Conservation (phyloP, 2,797 vertebrate genomes). For the Clarias pachynema region DNA sequence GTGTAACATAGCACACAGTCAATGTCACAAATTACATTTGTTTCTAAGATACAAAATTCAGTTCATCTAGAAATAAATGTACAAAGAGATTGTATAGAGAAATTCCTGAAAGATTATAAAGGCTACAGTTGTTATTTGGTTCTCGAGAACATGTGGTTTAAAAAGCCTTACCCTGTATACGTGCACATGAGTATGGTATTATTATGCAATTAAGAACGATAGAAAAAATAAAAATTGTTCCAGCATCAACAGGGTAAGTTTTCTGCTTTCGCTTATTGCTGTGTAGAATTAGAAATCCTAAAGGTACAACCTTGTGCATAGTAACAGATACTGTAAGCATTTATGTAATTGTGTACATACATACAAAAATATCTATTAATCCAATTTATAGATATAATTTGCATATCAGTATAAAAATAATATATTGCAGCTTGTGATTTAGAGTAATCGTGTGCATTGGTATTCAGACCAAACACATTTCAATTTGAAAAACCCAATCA, state of each 20-base stretch:
- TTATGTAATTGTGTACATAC: no score
- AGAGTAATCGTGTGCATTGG: background rate
- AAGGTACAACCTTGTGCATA: background rate
- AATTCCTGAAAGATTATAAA: background rate
- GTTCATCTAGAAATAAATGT: background rate
- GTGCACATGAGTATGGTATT: background rate
- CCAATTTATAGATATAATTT: background rate
- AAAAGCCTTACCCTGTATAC: no score
- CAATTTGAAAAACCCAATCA: constrained; percentile 26
- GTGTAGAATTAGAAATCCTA: background rate
- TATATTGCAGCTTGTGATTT: background rate
- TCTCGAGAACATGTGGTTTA: background rate
- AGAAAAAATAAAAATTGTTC: background rate
- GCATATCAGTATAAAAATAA: background rate
- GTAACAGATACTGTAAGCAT: no score
- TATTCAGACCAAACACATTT: background rate
- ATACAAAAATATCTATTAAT: background rate
- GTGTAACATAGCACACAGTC: background rate
- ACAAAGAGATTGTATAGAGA: background rate
- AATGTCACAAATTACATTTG: no score
- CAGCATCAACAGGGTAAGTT: background rate
- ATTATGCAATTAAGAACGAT: background rate
- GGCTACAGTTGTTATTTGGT: background rate
- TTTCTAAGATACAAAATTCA: background rate
- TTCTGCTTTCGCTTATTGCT: background rate